phyloP scores from a whole-genome alignment of 2,113 vertebrate genomes.

The Salvator merianae region DNA sequence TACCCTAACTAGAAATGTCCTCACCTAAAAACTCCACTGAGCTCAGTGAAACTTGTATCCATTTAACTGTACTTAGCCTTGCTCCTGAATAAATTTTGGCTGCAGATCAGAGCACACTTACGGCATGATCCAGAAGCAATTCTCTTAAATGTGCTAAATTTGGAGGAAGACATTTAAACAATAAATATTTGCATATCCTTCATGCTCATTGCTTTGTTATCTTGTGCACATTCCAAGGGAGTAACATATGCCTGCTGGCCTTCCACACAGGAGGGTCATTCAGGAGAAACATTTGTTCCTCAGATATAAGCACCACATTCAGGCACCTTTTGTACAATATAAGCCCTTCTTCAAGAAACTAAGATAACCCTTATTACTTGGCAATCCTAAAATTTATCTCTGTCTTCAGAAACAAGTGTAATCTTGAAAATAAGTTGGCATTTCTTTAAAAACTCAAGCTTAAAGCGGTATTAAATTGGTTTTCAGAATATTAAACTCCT shows the following conservation, averaged over 20 bases:
- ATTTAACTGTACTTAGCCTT: not conserved
- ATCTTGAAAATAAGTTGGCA: not conserved
- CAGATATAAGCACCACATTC: too few species aligned
- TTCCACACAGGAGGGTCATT: not conserved
- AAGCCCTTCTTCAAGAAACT: too few species aligned
- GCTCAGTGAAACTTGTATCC: not conserved
- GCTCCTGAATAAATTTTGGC: not conserved
- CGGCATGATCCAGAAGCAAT: too few species aligned
- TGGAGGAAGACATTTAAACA: not conserved
- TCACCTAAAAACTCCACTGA: not conserved
- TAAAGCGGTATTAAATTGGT: not conserved
- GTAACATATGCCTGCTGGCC: not conserved
- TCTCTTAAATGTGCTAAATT: not conserved
- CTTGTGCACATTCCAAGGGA: too few species aligned
- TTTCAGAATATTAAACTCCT: not conserved
- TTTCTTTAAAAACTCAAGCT: not conserved
- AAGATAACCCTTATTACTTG: not conserved
- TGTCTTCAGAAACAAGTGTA: not conserved
- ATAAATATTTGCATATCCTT: too few species aligned
- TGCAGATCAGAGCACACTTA: too few species aligned
- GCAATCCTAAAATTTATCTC: not conserved
- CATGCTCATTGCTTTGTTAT: not conserved
- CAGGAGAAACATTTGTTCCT: not conserved
- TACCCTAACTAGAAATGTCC: not conserved
- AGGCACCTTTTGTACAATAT: not conserved